These are phyloP conservation scores for Dynastes grantii DNA, from an alignment of 2,888 invertebrate genomes.

Conservation along the genomic window DNA sequence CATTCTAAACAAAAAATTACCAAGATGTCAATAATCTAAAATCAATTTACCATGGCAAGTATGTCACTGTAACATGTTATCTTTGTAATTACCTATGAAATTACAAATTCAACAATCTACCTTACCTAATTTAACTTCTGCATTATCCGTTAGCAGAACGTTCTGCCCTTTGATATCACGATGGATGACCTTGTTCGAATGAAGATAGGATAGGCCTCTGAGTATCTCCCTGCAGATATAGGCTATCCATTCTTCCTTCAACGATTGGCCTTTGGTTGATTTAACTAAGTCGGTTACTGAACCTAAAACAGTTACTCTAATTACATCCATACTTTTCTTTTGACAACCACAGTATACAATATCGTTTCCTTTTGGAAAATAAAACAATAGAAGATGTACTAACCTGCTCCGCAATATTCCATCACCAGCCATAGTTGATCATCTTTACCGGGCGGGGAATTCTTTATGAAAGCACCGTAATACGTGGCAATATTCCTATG, in stretches of 20 bases:
- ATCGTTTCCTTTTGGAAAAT: background rate
- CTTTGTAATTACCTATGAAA: too few species aligned
- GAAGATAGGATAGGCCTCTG: conserved; percentile 96
- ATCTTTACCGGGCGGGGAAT: conserved; percentile 98
- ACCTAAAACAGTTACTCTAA: conserved; percentile 70
- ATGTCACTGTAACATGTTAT: too few species aligned
- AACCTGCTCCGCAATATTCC: conserved; percentile 99
- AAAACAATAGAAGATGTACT: background rate
- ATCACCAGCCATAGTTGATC: conserved; percentile 99
- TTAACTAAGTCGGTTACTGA: conserved; percentile 99
- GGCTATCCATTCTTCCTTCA: conserved; percentile 99
- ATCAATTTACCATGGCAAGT: too few species aligned
- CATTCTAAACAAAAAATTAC: too few species aligned
- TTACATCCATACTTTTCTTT: background rate
- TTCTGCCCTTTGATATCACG: conserved; percentile 99
- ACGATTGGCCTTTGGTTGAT: conserved; percentile 97
- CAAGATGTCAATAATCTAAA: too few species aligned
- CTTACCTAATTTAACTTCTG: conserved; percentile 97
- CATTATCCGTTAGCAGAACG: conserved; percentile 98
- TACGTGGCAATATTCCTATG: conserved; percentile 99
- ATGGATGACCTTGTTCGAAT: conserved; percentile 99
- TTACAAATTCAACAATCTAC: background rate
- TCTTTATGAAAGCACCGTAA: conserved; percentile 99
- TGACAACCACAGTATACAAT: background rate
- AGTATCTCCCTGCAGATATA: conserved; percentile 98